A percentile compares a stretch with the other conserved stretches of the same genome.
phyloP scores from a whole-genome alignment of 1,140 invertebrate genomes.

The Luehdorfia chinensis region DNA sequence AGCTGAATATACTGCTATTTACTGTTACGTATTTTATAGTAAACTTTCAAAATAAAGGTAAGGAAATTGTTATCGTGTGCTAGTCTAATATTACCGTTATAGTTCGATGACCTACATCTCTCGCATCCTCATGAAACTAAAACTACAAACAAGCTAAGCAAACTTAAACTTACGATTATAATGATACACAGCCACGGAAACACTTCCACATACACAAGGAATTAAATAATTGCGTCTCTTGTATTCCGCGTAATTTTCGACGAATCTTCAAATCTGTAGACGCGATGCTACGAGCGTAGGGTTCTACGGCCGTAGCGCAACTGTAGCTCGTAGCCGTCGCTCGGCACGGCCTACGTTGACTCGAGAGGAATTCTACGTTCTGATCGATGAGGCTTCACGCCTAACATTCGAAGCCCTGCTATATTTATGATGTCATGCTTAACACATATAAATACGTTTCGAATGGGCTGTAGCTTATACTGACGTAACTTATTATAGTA shows the following conservation, averaged over 20 bases:
- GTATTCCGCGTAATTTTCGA: conserved; percentile 5
- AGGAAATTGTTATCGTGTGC: no score
- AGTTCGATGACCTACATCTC: conserved; percentile 26
- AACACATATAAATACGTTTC: conserved; percentile 5
- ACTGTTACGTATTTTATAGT: no score
- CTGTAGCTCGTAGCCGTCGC: conserved; percentile 38
- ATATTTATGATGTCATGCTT: conserved; percentile 32
- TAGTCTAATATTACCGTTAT: conserved; percentile 21
- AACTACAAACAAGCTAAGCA: conserved; percentile 13
- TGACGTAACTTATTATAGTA: no score
- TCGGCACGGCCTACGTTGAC: conserved; percentile 40
- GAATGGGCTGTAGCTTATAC: no score
- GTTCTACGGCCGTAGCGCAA: conserved; percentile 50
- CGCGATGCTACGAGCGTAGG: conserved; percentile 44
- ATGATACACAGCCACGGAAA: neutral
- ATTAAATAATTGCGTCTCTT: neutral
- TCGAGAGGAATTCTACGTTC: conserved; percentile 37
- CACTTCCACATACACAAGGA: conserved; percentile 1
- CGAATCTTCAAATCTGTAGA: neutral
- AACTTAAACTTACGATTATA: conserved; percentile 26
- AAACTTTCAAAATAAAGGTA: no score
- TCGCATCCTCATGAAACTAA: conserved; percentile 10
- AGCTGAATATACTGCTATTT: no score
- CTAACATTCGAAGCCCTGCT: conserved; percentile 23
- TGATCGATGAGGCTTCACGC: conserved; percentile 56